Base-by-base conservation (phyloP, 2,113 vertebrate species). In the Lampris incognitus region DNA sequence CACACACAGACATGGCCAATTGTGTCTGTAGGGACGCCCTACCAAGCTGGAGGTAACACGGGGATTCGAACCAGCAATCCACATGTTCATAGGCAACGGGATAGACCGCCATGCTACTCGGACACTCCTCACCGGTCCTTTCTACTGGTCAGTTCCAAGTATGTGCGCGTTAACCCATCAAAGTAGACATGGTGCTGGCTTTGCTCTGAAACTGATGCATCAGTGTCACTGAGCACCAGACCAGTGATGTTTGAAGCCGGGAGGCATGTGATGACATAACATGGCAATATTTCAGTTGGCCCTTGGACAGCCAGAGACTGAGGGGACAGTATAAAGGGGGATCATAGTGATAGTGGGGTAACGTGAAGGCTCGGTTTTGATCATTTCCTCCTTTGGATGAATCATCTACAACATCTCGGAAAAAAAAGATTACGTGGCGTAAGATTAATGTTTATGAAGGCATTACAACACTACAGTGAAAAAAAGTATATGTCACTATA, bases 201-300 rank as follows among this genome's bases (percentile, higher is more conserved):
- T 6, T 57, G 44, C 13, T 56, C 4, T 55, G n/a, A 49, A 59
- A n/a, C 46, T 11, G 9, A 54, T 9, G 44, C 37, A 61, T 68
- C 48, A 58, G 6, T 71, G 62, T 76, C 41, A 66, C 57, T 71
- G n/a, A 40, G 44, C 6, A 61, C 37, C 54, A 69, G 40, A 48
- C 39, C 9, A 38, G 44, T 48, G 67, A 64, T 51, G 66, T 50
- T 40, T 42, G 41, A 74, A 50, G 9, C 61, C 10, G 37, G 24
- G 41, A 11, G 24, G 24, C 24, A 24, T 24, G 24, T 24, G 39
- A 55, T 74, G 79, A 78, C 67, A 69, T 78, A 56, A 69, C 51
- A 5, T 11, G 24, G 24, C 24, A 24, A 24, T 80, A 74, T 87
- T 78, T 66, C 10, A 37, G 60, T 78, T 69, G 79, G 76, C 59